Base-by-base conservation (phyloP, 2,888 invertebrate genomes). In the Micropterix aruncella region DNA sequence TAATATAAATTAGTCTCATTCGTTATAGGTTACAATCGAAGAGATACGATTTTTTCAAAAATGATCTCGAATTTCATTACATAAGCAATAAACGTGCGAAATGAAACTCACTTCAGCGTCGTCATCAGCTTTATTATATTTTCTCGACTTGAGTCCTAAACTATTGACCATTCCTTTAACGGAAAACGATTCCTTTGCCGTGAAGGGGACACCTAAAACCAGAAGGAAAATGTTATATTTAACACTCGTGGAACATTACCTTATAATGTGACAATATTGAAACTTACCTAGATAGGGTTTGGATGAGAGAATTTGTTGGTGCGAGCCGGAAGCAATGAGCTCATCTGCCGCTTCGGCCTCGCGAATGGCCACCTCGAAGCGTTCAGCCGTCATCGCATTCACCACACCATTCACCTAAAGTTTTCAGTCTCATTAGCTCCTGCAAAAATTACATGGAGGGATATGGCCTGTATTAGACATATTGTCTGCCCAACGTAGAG, bases 161-260 rank as follows among this genome's bases (percentile, higher is more conserved):
- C 86, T 79, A 56, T 79, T 76, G 1, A 75, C 62, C 64, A 85
- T 67, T 58, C 90, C 92, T 56, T 75, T 67, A 1, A 84, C 83
- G 4, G 79, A 76, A 46, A 90, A 87, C 44, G 87, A 84, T 60
- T 95, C 95, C 62, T 96, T 96, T 0, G 86, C 80, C 3, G 93
- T 89, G 59, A 95, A 90, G 0, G 96, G 95, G 3, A 96, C 83
- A 4, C 95, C 91, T 75, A 53, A 4, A 53, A 44, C 38, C 27
- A 45, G n/a, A 19, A 3, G 17, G 7, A 42, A 15, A 36, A 38
- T 4, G 7, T 16, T 4, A 37, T 36, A 37, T 18, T 12, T 9
- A 38, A 12, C 1, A 16, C 7, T 9, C 9, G 16, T n/a, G n/a
- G n/a, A n/a, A n/a, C n/a, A 15, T 45, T 9, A 45, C 40, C 41